These are phyloP conservation scores for Tenthredo notha DNA, from an alignment of 2,888 invertebrate species.

Conservation along the genomic window DNA sequence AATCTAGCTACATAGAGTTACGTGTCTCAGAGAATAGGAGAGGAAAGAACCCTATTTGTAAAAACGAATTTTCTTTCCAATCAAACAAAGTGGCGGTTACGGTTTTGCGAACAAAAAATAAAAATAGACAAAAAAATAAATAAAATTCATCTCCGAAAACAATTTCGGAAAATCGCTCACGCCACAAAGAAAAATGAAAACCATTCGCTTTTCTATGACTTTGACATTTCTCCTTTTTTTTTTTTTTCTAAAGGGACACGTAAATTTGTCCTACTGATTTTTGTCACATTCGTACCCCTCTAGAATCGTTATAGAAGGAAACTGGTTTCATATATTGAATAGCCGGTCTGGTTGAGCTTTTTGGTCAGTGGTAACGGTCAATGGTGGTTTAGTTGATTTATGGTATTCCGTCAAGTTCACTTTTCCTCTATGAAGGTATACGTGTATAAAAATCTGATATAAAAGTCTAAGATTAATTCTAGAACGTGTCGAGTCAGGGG, in stretches of 20 bases:
- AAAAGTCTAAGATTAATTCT: conserved; percentile 26
- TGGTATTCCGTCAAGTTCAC: conserved; percentile 28
- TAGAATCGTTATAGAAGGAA: conserved; percentile 34
- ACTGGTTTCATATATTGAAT: conserved; percentile 23
- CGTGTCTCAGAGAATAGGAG: not conserved
- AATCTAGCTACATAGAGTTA: not conserved
- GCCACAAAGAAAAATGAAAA: not conserved
- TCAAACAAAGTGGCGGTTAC: conserved; percentile 8
- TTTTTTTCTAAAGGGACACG: not conserved
- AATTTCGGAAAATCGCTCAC: not conserved
- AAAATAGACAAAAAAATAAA: no score
- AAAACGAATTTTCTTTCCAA: conserved; percentile 1
- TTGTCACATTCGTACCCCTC: conserved; percentile 17
- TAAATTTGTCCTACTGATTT: not conserved
- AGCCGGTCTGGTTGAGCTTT: not conserved
- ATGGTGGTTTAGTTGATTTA: conserved; percentile 44
- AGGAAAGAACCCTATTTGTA: not conserved
- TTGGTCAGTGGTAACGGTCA: conserved; percentile 20
- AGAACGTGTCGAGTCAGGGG: not conserved
- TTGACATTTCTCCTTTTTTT: not conserved
- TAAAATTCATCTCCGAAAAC: not conserved
- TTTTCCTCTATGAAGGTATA: conserved; percentile 23
- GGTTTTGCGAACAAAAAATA: not conserved
- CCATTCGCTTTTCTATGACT: not conserved
- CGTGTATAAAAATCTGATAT: not conserved